phyloP scores from a whole-genome alignment of 1,140 invertebrate genomes.

The Caenorhabditis elegans region DNA sequence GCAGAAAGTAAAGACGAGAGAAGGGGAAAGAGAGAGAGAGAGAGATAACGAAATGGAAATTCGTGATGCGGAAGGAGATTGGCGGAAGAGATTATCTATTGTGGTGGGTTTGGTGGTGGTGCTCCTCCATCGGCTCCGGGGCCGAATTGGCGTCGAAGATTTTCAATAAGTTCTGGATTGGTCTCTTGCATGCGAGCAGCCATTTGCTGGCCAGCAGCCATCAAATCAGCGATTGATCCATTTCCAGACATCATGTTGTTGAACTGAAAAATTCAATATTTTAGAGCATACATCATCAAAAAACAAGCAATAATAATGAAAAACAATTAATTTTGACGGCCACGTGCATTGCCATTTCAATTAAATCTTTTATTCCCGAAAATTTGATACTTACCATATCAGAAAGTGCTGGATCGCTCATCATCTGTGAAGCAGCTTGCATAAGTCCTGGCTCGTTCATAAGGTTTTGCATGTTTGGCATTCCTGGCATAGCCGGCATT shows the following conservation, averaged over 20 bases:
- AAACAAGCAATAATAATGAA: too few relatives aligned
- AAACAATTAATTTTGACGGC: too few relatives aligned
- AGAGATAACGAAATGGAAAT: background rate
- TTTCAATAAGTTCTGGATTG: conserved; percentile 75
- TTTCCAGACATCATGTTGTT: conserved; percentile 19
- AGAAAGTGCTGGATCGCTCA: conserved; percentile 72
- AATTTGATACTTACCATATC: background rate
- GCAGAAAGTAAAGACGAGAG: background rate
- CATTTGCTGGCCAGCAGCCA: conserved; percentile 72
- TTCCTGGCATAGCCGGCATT: conserved; percentile 62
- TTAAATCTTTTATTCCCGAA: background rate
- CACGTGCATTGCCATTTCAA: too few relatives aligned
- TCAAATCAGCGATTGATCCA: background rate
- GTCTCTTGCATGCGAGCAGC: conserved; percentile 74
- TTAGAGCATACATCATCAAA: background rate
- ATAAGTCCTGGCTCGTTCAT: conserved; percentile 77
- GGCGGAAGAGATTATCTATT: background rate
- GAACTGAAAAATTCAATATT: background rate
- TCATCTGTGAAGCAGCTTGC: conserved; percentile 78
- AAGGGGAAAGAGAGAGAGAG: too few relatives aligned
- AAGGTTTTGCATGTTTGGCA: conserved; percentile 72
- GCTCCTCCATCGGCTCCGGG: conserved; percentile 4
- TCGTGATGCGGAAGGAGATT: background rate
- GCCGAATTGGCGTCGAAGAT: conserved; percentile 70
- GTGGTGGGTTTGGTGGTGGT: conserved; percentile 11